A percentile compares a stretch with the other conserved stretches of the same genome.
Conservation (phyloP, 2,113 vertebrate genomes). For the Paralichthys olivaceus region DNA sequence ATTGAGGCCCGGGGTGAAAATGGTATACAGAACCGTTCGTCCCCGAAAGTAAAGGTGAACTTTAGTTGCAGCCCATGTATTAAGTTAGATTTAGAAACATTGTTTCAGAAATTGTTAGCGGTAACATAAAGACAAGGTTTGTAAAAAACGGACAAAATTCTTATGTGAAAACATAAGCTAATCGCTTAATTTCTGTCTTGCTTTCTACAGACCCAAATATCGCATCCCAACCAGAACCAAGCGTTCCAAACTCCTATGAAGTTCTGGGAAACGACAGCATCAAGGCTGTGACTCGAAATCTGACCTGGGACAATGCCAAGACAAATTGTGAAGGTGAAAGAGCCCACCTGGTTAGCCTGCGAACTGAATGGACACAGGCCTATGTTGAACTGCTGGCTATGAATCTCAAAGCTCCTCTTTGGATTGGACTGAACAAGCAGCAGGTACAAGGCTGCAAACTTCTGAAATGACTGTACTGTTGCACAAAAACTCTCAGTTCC, state of each 20-base stretch:
- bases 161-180: neutral
- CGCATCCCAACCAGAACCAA: constrained; percentile 53
- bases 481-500: neutral
- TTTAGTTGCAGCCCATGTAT: too few species aligned
- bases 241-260: constrained; percentile 66
- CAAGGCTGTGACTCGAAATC: constrained; percentile 80
- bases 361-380: constrained; percentile 82
- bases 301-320: constrained; percentile 87
- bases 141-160: too few species aligned
- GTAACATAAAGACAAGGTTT: too few species aligned
- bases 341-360: constrained; percentile 84
- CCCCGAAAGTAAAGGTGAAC: too few species aligned
- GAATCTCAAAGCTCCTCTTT: constrained; percentile 82
- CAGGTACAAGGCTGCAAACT: constrained; percentile 78
- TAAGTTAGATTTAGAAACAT: too few species aligned
- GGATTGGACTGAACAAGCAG: constrained; percentile 93
- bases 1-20: too few species aligned
- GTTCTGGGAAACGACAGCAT: constrained; percentile 85
- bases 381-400: constrained; percentile 84
- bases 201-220: constrained; percentile 78
- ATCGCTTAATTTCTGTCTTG: neutral
- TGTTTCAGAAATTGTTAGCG: too few species aligned
- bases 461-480: neutral
- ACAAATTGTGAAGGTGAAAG: constrained; percentile 75
- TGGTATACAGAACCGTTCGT: too few species aligned